Evolutionary conservation across 2,888 invertebrate genomes (phyloP).

Genomic region (Ormia ochracea): DNA sequence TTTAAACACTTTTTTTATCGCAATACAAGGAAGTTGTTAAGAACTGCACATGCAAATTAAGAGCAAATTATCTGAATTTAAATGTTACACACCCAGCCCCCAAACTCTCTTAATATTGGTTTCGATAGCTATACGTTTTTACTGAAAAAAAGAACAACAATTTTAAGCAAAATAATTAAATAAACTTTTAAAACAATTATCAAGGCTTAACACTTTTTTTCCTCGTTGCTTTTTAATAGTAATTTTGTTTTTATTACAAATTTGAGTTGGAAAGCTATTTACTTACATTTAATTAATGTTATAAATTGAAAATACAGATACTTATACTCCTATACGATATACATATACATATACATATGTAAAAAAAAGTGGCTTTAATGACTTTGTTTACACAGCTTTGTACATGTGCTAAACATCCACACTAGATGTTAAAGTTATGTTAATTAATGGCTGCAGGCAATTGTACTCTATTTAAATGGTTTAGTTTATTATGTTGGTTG

Average conservation of each 20-base stretch:
- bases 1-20: too few species aligned
- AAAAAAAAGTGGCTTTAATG: slow-evolving; percentile 13
- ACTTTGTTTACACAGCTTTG: slow-evolving; percentile 31
- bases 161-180: neutral
- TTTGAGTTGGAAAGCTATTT: slow-evolving; percentile 17
- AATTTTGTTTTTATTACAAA: slow-evolving; percentile 10
- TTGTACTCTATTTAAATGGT: neutral
- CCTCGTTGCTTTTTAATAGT: neutral
- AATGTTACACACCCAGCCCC: too few species aligned
- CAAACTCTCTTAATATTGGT: too few species aligned
- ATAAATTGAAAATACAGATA: neutral
- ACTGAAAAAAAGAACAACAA: too few species aligned
- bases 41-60: too few species aligned
- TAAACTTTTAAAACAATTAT: neutral
- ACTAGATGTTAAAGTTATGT: neutral
- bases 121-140: too few species aligned
- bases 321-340: too few species aligned
- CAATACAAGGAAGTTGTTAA: too few species aligned
- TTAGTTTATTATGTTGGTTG: neutral
- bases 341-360: too few species aligned
- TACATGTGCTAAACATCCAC: slow-evolving; percentile 3
- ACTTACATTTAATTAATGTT: slow-evolving; percentile 38
- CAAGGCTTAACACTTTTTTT: neutral
- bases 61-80: too few species aligned
- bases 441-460: neutral